These are phyloP conservation scores for Coreoperca whiteheadi DNA, from an alignment of 2,113 vertebrate genomes.

Conservation along the genomic window DNA sequence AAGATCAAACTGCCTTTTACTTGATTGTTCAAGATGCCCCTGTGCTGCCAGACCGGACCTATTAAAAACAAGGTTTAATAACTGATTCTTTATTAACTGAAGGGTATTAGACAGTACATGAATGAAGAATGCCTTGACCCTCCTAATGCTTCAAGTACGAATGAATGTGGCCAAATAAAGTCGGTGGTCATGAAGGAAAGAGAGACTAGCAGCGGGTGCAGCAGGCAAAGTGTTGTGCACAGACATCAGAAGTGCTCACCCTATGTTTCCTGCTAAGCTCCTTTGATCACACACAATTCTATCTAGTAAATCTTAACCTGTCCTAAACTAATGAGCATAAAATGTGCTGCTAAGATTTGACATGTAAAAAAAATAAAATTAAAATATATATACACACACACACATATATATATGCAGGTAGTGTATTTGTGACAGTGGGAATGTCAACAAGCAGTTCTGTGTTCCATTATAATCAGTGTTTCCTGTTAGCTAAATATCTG, in stretches of 20 bases:
- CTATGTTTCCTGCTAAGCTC: not conserved
- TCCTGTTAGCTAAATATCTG: not conserved
- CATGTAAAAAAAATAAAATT: not conserved
- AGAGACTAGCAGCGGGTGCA: conserved; percentile 28
- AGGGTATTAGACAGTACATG: conserved; percentile 1
- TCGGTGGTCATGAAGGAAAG: not conserved
- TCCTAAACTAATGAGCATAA: not conserved
- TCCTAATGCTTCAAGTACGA: not conserved
- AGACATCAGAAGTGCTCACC: not conserved
- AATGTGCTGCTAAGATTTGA: not conserved
- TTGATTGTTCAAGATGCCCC: not conserved
- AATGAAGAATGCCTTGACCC: not conserved
- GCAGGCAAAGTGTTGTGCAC: not conserved
- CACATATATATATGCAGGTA: not conserved
- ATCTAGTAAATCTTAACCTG: no score
- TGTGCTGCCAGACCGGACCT: not conserved
- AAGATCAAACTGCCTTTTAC: not conserved
- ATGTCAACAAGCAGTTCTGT: not conserved
- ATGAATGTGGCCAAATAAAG: not conserved
- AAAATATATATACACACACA: no score
- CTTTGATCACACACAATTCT: not conserved
- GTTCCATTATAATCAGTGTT: conserved; percentile 2
- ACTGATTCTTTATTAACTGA: not conserved
- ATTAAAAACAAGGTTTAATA: not conserved
- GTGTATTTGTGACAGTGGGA: not conserved